Base-by-base conservation (phyloP, 2,888 invertebrate species). In the Melolontha melolontha region DNA sequence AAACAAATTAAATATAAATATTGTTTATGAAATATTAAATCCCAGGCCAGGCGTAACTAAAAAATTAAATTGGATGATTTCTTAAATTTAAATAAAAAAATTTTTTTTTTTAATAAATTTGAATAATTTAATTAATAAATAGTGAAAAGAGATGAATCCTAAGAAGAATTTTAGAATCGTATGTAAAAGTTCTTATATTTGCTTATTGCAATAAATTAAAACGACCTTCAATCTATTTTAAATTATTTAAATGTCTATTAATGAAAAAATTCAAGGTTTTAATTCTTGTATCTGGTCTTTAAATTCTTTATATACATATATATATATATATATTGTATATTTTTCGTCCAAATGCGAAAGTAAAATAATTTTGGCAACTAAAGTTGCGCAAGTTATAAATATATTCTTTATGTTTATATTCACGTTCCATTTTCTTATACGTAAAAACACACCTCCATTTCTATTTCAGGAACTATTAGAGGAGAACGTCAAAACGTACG, bases 261-360 rank as follows among this genome's bases (percentile, higher is more conserved):
- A 4, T 11, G 22, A 27, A 11, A 49, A 7, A 64, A 72, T 47
- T 42, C 52, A 17, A 44, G 40, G 67, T 14, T 11, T 7, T 57
- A 12, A 70, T 73, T 65, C 62, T 69, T 14, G 71, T 66, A 66
- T 34, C 4, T 22, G 22, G 4, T 22, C 22, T 22, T 22, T 22
- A 22, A 1, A 22, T 22, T 22, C 22, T 22, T n/a, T 6, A 47
- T 6, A 16, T 51, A 34, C 6, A 10, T 34, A 34, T 34, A 8
- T 34, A 34, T 10, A 34, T 34, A 34, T 10, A 34, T 34, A 34
- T 34, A 34, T 34, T 34, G 7, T 10, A 34, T 34, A 34, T 34
- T 5, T 34, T 34, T 17, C 10, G 40, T 10, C 6, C 27, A 11
- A 51, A 12, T 40, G 44, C 29, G 29, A 29, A 47, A 44, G 27